A percentile compares a stretch with the other conserved stretches of the same genome.
These are phyloP conservation scores for Mactromeris polynyma DNA, from an alignment of 2,888 invertebrate species.

Conservation along the genomic window DNA sequence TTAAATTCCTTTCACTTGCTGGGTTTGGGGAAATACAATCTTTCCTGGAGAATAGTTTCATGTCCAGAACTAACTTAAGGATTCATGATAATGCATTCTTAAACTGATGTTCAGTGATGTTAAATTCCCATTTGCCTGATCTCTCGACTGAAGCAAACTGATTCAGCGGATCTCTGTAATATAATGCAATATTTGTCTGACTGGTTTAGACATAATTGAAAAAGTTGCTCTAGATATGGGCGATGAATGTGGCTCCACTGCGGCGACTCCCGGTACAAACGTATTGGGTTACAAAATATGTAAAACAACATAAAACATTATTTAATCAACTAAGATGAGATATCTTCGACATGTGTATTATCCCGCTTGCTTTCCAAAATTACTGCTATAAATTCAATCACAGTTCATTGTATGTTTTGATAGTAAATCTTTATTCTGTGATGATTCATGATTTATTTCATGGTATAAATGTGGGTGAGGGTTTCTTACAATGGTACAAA, in stretches of 20 bases:
- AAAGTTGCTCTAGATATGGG: background rate
- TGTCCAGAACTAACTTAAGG: background rate
- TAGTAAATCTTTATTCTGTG: background rate
- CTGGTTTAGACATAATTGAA: background rate
- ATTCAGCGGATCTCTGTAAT: background rate
- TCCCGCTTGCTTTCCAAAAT: background rate
- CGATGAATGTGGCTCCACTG: background rate
- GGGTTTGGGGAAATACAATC: background rate
- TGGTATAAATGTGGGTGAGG: background rate
- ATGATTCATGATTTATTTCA: background rate
- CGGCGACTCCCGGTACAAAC: background rate
- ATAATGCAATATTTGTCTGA: background rate
- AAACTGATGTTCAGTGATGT: background rate
- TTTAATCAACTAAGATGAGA: background rate
- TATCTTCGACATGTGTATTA: background rate
- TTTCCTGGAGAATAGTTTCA: background rate
- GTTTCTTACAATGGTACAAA: background rate
- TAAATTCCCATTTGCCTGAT: background rate
- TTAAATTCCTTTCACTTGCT: background rate
- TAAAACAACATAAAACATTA: background rate
- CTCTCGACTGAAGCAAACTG: background rate
- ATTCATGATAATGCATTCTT: constrained; percentile 10
- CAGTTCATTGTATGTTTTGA: background rate
- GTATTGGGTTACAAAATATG: background rate
- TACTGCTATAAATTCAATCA: background rate